Percentiles rank a stretch among this genome's conserved stretches.
Evolutionary conservation across 1,140 invertebrate species (phyloP).

Genomic region (Mya arenaria): DNA sequence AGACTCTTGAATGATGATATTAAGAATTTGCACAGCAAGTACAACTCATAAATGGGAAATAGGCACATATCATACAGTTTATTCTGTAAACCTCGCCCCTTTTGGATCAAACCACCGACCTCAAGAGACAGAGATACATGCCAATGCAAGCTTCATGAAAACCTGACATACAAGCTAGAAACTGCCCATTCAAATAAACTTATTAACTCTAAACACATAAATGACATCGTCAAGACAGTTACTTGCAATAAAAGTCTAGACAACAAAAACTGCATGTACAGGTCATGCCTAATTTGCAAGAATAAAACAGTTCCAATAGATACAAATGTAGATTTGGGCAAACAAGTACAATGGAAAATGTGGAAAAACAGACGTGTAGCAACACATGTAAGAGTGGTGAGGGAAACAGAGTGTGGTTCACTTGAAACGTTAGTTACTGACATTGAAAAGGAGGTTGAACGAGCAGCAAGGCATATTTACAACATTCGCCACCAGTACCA

Average conservation of each 20-base stretch:
- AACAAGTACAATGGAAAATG: background rate
- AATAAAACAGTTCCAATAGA: too few species aligned
- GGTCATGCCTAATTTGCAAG: too few species aligned
- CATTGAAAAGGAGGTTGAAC: background rate
- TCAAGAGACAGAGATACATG: background rate
- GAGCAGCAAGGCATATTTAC: background rate
- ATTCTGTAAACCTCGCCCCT: background rate
- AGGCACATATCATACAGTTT: background rate
- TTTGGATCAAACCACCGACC: background rate
- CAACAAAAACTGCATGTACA: too few species aligned
- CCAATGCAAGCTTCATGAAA: too few species aligned
- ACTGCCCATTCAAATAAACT: too few species aligned
- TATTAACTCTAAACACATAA: too few species aligned
- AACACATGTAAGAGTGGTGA: background rate
- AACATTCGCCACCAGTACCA: background rate
- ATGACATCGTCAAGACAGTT: too few species aligned
- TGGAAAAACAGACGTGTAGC: background rate
- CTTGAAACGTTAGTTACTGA: background rate
- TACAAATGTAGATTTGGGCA: too few species aligned
- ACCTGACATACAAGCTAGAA: too few species aligned
- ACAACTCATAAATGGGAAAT: background rate
- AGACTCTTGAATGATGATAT: constrained; percentile 11
- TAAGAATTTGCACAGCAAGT: background rate
- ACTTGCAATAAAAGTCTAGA: too few species aligned
- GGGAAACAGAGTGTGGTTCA: background rate